phyloP scores from a whole-genome alignment of 2,888 invertebrate genomes.

The Pharmacophagus antenor region DNA sequence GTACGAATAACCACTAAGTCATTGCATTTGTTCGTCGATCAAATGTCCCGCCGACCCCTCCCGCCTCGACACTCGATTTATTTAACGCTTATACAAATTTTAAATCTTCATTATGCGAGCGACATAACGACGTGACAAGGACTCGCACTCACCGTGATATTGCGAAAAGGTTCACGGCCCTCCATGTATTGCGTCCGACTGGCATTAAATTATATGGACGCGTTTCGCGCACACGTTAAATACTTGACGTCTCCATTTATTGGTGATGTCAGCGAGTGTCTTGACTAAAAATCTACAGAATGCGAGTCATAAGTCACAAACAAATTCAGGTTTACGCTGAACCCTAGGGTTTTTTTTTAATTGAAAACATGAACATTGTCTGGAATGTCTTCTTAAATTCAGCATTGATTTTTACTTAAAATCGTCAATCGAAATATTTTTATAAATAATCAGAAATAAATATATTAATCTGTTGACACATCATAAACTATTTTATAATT shows the following conservation, averaged over 20 bases:
- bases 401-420: too few species aligned
- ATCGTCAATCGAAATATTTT: too few species aligned
- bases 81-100: constrained; percentile 30
- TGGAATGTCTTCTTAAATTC: too few species aligned
- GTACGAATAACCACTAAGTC: constrained; percentile 24
- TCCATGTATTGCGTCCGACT: constrained; percentile 16
- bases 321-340: background rate
- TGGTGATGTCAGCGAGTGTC: constrained; percentile 18
- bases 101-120: constrained; percentile 31
- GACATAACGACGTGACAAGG: constrained; percentile 30
- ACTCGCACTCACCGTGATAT: constrained; percentile 32
- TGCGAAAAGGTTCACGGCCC: constrained; percentile 27
- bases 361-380: too few species aligned
- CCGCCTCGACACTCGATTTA: constrained; percentile 13
- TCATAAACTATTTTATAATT: too few species aligned
- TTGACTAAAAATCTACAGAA: background rate
- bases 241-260: constrained; percentile 15
- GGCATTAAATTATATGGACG: constrained; percentile 10
- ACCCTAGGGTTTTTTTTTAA: too few species aligned
- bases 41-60: constrained; percentile 10
- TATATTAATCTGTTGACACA: too few species aligned
- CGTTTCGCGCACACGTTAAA: constrained; percentile 10
- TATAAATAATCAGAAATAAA: too few species aligned
- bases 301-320: background rate
- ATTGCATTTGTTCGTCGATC: constrained; percentile 32